Evolutionary conservation across 1,140 invertebrate genomes (phyloP), one percentile per base, ranked within the genome.

Genomic region (Drosophila albomicans): DNA sequence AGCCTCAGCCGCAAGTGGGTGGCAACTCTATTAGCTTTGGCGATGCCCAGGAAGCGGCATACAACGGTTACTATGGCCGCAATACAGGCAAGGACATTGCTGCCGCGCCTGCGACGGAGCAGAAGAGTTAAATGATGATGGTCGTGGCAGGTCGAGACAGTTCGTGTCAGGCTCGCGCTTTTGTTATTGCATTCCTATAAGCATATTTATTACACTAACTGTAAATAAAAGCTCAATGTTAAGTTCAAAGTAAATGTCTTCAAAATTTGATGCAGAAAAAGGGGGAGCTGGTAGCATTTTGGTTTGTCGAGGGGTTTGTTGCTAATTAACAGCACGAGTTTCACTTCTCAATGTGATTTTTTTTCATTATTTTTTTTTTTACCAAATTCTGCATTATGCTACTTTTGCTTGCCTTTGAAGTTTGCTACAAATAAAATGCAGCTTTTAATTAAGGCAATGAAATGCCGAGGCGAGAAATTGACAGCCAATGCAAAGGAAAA

Each of bases 41-140:
- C 10, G 95, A 96, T 59, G 94, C 96, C 16, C 91, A 94, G 13
- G 93, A 94, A 63, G 94, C 96, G 5, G 96, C 96, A 66, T 95
- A 96, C 81, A 93, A 95, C 35, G 96, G 95, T 10, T 96, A 96
- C 82, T 95, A 95, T 78, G 84, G 92, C 10, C 78, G 91, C 11
- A 92, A 77, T 58, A 81, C 78, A 1, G 91, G 90, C 79, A 91
- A 92, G 79, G 91, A 91, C 68, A 91, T 92, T 54, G 61, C 75
- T 20, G 88, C 87, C 61, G 85, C 84, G 56, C 46, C 80, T 5
- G 73, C 89, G 11, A 49, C 70, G 16, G 64, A 61, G 16, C 73
- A 52, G 28, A 81, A 75, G 73, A 71, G 61, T 30, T 71, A 71
- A 16, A 15, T 5, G 13, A 56, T 56, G 8, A 38, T 38, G 15